These are phyloP conservation scores for Scleropages formosus DNA, from an alignment of 2,797 vertebrate species.

Conservation along the genomic window DNA sequence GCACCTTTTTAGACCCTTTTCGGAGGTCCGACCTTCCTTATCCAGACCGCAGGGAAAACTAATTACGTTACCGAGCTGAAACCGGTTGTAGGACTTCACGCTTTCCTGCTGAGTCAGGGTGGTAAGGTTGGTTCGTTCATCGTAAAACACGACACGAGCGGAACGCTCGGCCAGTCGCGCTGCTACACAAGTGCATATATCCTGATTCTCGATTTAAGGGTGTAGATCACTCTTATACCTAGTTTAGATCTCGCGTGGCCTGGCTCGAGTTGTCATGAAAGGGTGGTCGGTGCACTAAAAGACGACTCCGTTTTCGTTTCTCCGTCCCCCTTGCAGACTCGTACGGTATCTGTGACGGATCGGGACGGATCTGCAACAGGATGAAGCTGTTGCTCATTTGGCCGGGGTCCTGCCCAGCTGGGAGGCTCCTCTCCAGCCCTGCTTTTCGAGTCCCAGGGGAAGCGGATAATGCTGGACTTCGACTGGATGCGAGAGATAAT, in stretches of 20 bases:
- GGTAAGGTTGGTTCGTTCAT: no score
- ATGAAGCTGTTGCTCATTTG: conserved; percentile 37
- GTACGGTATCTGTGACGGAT: conserved; percentile 28
- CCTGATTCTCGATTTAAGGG: no score
- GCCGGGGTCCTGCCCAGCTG: conserved; percentile 29
- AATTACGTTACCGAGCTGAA: no score
- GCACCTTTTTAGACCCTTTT: no score
- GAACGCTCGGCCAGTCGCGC: no score
- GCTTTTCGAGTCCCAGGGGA: conserved; percentile 32
- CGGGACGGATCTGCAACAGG: conserved; percentile 8
- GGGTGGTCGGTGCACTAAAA: background rate
- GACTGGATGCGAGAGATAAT: conserved; percentile 40
- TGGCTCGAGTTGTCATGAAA: background rate
- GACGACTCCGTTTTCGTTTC: conserved; percentile 19
- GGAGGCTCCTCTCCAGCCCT: conserved; percentile 28
- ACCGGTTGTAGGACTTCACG: no score
- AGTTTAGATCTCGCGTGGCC: background rate
- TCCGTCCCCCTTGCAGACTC: conserved; percentile 13
- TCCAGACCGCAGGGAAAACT: no score
- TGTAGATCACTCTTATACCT: no score
- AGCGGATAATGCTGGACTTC: conserved; percentile 39
- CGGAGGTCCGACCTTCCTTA: no score
- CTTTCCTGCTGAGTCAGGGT: no score
- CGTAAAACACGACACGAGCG: no score
- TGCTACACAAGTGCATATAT: no score